These are phyloP conservation scores for Uria lomvia DNA, from an alignment of 2,113 vertebrate species.

Conservation along the genomic window DNA sequence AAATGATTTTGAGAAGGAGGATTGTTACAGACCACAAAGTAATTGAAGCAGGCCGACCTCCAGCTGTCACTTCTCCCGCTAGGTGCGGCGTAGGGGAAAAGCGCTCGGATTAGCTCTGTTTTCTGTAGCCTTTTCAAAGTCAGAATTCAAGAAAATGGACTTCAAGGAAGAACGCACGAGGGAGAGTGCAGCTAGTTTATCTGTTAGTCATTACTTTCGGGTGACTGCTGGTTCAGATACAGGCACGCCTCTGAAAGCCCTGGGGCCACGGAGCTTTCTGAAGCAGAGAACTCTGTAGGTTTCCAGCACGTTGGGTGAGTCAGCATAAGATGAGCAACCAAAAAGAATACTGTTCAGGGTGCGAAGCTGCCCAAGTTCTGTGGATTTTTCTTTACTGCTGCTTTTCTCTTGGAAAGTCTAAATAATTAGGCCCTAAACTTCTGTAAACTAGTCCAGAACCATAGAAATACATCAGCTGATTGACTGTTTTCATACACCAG, in stretches of 20 bases:
- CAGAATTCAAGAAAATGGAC: not conserved
- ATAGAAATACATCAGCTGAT: not conserved
- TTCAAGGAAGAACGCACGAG: not conserved
- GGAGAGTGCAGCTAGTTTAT: not conserved
- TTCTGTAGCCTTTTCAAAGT: constrained; percentile 8
- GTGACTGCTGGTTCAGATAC: not conserved
- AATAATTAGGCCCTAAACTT: not conserved
- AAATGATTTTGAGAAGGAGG: constrained; percentile 15
- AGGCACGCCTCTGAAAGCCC: not conserved
- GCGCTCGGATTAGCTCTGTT: not conserved
- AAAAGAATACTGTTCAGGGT: not conserved
- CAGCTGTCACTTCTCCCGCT: not conserved
- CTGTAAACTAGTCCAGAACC: not conserved
- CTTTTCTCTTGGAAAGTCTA: not conserved
- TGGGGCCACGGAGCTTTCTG: not conserved
- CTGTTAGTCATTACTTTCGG: not conserved
- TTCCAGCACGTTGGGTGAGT: not conserved
- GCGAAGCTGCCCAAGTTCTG: not conserved
- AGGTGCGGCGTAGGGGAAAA: not conserved
- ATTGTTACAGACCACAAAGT: constrained; percentile 19
- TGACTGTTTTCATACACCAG: not conserved
- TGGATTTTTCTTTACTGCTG: not conserved
- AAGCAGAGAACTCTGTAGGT: not conserved
- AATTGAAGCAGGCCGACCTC: not conserved
- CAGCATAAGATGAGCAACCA: not conserved